Evolutionary conservation across 2,888 invertebrate species (phyloP).

Genomic region (Xanthia togata): DNA sequence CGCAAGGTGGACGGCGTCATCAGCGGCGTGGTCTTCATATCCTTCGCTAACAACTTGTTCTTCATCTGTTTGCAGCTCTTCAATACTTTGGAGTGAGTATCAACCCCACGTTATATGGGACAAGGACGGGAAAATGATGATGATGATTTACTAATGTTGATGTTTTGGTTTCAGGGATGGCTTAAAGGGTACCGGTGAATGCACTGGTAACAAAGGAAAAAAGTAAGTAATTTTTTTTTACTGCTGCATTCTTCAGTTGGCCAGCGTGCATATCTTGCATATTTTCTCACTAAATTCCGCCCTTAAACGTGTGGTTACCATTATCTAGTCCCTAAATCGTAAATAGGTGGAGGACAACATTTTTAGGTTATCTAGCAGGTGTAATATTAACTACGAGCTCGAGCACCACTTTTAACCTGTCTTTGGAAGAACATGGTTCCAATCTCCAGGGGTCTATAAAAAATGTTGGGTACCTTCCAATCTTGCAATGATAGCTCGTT

Average conservation of each 20-base stretch:
- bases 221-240: conserved; percentile 57
- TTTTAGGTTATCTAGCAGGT: neutral
- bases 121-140: no score
- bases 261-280: no score
- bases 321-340: neutral
- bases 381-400: neutral
- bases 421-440: neutral
- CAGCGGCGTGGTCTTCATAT: conserved; percentile 91
- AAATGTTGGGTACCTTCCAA: no score
- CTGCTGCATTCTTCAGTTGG: neutral
- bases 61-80: conserved; percentile 94
- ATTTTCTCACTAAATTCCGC: neutral
- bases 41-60: conserved; percentile 93
- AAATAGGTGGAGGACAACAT: neutral
- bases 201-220: conserved; percentile 63
- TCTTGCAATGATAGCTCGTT: no score
- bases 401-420: neutral
- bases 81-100: conserved; percentile 91
- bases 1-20: conserved; percentile 91
- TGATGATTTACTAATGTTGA: neutral
- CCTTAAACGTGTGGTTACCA: neutral
- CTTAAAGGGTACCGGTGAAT: conserved; percentile 74
- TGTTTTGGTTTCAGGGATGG: conserved; percentile 73
- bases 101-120: no score
- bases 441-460: no score